A percentile compares a stretch with the other conserved stretches of the same genome.
These are phyloP conservation scores for Daboia siamensis DNA, from an alignment of 2,113 vertebrate species.

Conservation along the genomic window DNA sequence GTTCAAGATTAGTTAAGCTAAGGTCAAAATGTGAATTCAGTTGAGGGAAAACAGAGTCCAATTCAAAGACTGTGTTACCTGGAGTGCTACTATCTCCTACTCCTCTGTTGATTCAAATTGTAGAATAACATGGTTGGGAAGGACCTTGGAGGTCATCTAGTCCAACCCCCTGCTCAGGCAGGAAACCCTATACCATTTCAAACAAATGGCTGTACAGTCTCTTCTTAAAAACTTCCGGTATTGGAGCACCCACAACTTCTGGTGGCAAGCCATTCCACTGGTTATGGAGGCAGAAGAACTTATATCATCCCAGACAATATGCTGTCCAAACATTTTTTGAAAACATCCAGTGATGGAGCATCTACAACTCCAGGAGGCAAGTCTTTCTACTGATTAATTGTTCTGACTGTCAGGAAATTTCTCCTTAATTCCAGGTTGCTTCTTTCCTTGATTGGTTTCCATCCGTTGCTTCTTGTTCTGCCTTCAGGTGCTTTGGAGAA, in stretches of 20 bases:
- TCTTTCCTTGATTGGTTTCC: too few species aligned
- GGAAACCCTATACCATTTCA: not conserved
- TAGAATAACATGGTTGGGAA: not conserved
- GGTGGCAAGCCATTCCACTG: not conserved
- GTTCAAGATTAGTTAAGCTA: not conserved
- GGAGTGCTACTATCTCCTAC: not conserved
- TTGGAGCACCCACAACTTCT: not conserved
- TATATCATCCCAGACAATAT: not conserved
- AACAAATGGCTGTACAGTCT: not conserved
- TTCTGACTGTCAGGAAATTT: not conserved
- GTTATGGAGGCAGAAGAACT: not conserved
- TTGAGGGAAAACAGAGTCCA: not conserved
- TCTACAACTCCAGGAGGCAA: not conserved
- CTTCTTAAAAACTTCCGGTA: not conserved
- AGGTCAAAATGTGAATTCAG: not conserved
- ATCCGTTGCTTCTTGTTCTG: not conserved
- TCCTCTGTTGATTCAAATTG: not conserved
- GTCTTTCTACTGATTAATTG: not conserved
- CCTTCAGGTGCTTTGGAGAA: not conserved
- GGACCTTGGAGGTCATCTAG: not conserved
- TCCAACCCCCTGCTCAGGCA: not conserved
- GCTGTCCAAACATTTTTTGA: not conserved
- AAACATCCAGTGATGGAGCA: not conserved
- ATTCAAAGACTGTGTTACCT: not conserved
- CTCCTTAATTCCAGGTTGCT: not conserved